Percentiles rank a stretch among this genome's conserved stretches.
phyloP scores from a whole-genome alignment of 2,113 vertebrate species.

The Psilopsiagon aymara region DNA sequence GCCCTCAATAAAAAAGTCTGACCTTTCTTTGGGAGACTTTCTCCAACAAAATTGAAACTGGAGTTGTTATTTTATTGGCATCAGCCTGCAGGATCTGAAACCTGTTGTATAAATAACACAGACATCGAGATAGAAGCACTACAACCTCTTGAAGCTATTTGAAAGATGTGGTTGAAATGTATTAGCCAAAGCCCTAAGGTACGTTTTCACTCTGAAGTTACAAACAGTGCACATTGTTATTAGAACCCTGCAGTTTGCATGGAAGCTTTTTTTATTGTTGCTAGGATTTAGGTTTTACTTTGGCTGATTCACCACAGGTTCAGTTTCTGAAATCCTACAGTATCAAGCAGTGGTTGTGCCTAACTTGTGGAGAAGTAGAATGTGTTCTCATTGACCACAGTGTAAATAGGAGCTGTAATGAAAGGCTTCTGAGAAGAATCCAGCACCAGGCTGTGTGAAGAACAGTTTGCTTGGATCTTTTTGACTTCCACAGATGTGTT shows the following conservation, averaged over 20 bases:
- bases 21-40: not conserved
- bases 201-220: not conserved
- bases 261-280: not conserved
- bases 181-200: not conserved
- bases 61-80: not conserved
- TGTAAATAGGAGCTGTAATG: not conserved
- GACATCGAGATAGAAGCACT: not conserved
- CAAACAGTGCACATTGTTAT: not conserved
- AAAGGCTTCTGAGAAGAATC: not conserved
- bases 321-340: not conserved
- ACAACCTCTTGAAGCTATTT: not conserved
- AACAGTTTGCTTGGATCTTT: not conserved
- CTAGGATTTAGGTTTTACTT: not conserved
- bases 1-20: not conserved
- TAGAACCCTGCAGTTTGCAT: not conserved
- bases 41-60: not conserved
- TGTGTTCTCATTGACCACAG: not conserved
- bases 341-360: not conserved
- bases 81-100: not conserved
- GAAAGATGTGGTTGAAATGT: accelerated
- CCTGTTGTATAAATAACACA: not conserved
- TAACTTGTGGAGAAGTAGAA: not conserved
- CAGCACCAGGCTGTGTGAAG: not conserved
- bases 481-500: not conserved
- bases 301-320: not conserved